Evolutionary conservation across 2,888 invertebrate genomes (phyloP).

Genomic region (Eilema griseolum): DNA sequence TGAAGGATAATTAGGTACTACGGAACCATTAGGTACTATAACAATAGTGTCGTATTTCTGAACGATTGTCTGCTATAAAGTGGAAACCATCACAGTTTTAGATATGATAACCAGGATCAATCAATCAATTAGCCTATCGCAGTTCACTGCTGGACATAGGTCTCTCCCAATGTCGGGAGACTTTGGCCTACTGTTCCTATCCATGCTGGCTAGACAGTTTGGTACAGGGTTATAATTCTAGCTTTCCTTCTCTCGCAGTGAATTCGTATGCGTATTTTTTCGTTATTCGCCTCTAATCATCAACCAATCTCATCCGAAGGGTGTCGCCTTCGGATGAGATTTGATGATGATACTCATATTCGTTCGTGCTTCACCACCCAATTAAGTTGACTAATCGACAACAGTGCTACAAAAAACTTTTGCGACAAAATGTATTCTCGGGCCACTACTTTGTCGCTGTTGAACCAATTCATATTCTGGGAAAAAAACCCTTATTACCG

Average conservation of each 20-base stretch:
- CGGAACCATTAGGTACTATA: constrained; percentile 7
- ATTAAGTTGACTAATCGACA: constrained; percentile 36
- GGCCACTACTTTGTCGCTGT: constrained; percentile 37
- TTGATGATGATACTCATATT: no score
- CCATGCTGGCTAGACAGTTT: no score
- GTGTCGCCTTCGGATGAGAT: no score
- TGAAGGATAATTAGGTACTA: constrained; percentile 29
- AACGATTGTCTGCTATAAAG: constrained; percentile 31
- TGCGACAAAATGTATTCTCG: constrained; percentile 35
- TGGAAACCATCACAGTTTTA: constrained; percentile 24
- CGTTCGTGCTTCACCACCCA: constrained; percentile 7
- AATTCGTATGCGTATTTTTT: no score
- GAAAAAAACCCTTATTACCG: constrained; percentile 47
- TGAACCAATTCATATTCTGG: constrained; percentile 45
- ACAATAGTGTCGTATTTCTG: constrained; percentile 31
- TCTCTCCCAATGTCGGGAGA: no score
- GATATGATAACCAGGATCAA: constrained; percentile 4
- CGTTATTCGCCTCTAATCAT: no score
- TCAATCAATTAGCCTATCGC: no score
- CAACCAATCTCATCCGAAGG: no score
- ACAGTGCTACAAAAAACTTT: constrained; percentile 33
- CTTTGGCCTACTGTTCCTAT: no score
- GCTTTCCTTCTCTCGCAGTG: no score
- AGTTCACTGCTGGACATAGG: no score
- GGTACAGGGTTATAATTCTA: no score